A percentile compares a stretch with the other conserved stretches of the same genome.
phyloP scores from a whole-genome alignment of 2,113 vertebrate species.

The Tichodroma muraria region DNA sequence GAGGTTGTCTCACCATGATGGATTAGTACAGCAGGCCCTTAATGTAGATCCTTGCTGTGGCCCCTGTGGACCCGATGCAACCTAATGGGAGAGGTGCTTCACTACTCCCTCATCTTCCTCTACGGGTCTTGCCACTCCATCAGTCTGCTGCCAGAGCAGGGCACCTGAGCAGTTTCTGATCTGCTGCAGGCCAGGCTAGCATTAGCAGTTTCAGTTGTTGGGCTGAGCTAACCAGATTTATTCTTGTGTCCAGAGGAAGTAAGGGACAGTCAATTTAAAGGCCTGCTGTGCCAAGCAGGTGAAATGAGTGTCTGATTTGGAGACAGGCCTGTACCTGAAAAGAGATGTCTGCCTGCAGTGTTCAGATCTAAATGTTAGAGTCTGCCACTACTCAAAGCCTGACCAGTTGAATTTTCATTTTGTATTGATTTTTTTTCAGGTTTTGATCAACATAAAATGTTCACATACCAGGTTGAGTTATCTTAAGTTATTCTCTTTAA shows the following conservation, averaged over 20 bases:
- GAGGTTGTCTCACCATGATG: background rate
- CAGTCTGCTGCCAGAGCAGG: background rate
- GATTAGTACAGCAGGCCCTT: background rate
- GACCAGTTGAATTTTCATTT: background rate
- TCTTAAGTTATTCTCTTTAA: background rate
- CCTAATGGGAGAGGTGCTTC: background rate
- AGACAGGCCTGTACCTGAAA: background rate
- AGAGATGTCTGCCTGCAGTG: background rate
- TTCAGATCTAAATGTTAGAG: background rate
- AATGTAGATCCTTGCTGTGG: background rate
- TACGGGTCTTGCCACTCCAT: accelerated
- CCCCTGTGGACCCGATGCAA: background rate
- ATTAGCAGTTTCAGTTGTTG: background rate
- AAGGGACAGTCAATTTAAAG: background rate
- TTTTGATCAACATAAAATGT: background rate
- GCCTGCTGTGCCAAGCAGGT: background rate
- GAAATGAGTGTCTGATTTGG: background rate
- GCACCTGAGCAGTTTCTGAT: background rate
- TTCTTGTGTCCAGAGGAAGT: background rate
- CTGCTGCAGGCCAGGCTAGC: background rate
- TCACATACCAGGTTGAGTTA: background rate
- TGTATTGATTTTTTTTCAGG: background rate
- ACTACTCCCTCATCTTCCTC: background rate
- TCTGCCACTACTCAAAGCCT: background rate
- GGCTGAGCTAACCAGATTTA: background rate